phyloP scores from a whole-genome alignment of 2,797 vertebrate genomes.

The Clamator glandarius region DNA sequence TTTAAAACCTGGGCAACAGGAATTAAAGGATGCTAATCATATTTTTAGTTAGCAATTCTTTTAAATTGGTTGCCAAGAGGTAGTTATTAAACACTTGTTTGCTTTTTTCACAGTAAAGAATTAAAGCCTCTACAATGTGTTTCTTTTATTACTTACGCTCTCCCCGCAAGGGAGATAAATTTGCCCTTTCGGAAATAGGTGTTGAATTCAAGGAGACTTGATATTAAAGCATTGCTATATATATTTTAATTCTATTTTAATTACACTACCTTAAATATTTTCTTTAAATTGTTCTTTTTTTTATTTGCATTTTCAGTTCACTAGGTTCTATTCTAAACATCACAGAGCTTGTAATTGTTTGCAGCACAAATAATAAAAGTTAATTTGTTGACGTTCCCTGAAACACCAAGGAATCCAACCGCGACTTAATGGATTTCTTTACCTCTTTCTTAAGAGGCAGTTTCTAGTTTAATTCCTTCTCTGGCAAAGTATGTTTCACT shows the following conservation, averaged over 20 bases:
- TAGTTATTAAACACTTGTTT: background rate
- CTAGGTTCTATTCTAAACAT: conserved; percentile 23
- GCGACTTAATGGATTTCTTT: conserved; percentile 33
- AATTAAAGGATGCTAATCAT: background rate
- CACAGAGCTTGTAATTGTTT: conserved; percentile 17
- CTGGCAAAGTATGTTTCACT: conserved; percentile 10
- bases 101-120: background rate
- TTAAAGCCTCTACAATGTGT: background rate
- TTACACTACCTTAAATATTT: conserved; percentile 19
- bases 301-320: conserved; percentile 10
- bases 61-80: background rate
- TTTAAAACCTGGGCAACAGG: background rate
- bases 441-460: conserved; percentile 20
- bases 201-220: background rate
- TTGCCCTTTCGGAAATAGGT: background rate
- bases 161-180: background rate
- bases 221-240: background rate
- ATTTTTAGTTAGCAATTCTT: background rate
- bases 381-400: conserved; percentile 34
- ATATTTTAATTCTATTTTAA: conserved; percentile 25
- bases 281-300: background rate
- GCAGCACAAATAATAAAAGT: conserved; percentile 48
- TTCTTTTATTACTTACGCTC: background rate
- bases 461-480: conserved; percentile 41
- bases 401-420: conserved; percentile 34